These are phyloP conservation scores for Kryphioiulus occultus DNA, from an alignment of 2,888 invertebrate genomes.

Conservation along the genomic window DNA sequence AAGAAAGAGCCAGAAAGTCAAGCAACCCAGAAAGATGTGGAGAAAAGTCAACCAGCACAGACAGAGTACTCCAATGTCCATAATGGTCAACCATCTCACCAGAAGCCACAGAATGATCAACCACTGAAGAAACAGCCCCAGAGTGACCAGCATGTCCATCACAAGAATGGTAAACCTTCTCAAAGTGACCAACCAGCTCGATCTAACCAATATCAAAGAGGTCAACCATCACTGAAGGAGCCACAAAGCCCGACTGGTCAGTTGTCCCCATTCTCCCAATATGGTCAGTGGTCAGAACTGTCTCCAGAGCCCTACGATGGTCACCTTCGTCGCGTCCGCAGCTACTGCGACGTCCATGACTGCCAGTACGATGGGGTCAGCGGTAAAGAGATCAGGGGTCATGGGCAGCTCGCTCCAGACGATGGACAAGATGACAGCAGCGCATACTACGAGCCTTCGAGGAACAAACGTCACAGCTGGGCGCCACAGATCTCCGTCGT, in stretches of 20 bases:
- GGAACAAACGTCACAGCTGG: background rate
- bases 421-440: background rate
- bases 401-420: background rate
- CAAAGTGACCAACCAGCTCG: background rate
- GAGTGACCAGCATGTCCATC: background rate
- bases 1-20: background rate
- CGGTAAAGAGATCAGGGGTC: background rate
- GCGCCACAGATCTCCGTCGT: background rate
- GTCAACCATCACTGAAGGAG: background rate
- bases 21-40: background rate
- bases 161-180: background rate
- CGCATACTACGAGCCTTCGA: background rate
- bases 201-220: background rate
- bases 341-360: background rate
- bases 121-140: background rate
- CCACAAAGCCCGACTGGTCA: background rate
- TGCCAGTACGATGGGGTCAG: background rate
- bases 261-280: background rate
- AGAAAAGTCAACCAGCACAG: background rate
- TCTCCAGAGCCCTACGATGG: background rate
- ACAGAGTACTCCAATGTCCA: background rate
- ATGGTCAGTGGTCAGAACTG: background rate
- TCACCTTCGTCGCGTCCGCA: background rate
- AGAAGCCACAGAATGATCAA: background rate
- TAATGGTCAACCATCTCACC: background rate